These are phyloP conservation scores for Chrysomallon squamiferum DNA, from an alignment of 1,140 invertebrate genomes.

Conservation along the genomic window DNA sequence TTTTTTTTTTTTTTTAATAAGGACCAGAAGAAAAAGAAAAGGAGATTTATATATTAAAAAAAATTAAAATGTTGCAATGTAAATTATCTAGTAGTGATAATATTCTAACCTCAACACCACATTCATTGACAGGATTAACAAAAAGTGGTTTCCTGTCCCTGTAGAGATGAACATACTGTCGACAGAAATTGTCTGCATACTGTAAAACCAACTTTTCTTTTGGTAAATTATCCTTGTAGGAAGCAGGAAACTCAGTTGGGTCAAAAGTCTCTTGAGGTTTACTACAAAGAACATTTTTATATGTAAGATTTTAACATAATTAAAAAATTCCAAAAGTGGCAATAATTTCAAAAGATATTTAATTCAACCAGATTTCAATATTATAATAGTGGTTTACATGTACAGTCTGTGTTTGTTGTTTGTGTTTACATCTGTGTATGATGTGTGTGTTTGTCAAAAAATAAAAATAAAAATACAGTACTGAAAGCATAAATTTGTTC, in stretches of 20 bases:
- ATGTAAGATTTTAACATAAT: neutral
- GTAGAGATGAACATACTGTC: conserved; percentile 76
- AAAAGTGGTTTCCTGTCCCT: conserved; percentile 75
- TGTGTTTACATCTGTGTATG: neutral
- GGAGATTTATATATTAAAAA: no score
- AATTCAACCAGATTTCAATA: neutral
- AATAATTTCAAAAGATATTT: neutral
- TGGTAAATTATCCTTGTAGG: conserved; percentile 75
- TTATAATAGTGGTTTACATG: neutral
- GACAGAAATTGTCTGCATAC: conserved; percentile 76
- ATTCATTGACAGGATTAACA: conserved; percentile 82
- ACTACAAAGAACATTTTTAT: conserved; percentile 2
- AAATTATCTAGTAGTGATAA: no score
- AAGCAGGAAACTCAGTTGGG: conserved; percentile 68
- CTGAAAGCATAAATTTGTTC: no score
- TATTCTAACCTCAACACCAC: conserved; percentile 68
- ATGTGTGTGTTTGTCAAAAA: no score
- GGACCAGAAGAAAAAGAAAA: no score
- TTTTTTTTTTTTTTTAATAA: no score
- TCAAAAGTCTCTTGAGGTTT: conserved; percentile 51
- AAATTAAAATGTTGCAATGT: no score
- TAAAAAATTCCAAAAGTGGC: neutral
- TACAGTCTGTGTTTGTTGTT: neutral
- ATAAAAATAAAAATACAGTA: neutral
- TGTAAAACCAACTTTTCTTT: conserved; percentile 77